phyloP scores from a whole-genome alignment of 2,113 vertebrate species.

The Podarcis raffonei region DNA sequence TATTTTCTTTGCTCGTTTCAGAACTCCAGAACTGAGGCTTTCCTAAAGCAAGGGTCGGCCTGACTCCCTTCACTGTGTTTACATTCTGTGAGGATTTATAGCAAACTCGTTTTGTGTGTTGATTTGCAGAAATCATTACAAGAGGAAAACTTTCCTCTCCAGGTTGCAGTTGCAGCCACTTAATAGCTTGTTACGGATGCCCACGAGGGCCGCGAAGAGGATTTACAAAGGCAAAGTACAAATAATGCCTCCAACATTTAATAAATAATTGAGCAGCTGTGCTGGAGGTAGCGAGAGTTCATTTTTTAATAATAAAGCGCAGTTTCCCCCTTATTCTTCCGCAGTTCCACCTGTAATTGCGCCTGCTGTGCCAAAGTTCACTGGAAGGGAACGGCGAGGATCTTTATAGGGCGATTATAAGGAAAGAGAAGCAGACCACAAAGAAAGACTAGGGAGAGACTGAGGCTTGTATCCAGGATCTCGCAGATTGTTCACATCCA shows the following conservation, averaged over 20 bases:
- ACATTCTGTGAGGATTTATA: conserved; percentile 58
- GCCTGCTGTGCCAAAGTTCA: not conserved
- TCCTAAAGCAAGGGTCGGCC: conserved; percentile 47
- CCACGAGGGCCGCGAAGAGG: conserved; percentile 18
- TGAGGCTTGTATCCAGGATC: not conserved
- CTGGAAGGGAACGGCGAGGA: not conserved
- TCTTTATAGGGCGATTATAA: not conserved
- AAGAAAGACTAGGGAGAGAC: not conserved
- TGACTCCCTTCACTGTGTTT: conserved; percentile 63
- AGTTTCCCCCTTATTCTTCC: not conserved
- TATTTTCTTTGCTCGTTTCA: conserved; percentile 33
- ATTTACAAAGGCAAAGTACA: conserved; percentile 40
- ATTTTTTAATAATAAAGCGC: conserved; percentile 6
- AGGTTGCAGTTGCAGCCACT: conserved; percentile 17
- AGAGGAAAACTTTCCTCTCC: conserved; percentile 19
- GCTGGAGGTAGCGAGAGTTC: not conserved
- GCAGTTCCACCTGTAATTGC: not conserved
- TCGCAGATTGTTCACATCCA: not conserved
- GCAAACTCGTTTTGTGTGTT: conserved; percentile 56
- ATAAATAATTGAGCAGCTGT: conserved; percentile 12
- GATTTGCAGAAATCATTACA: conserved; percentile 50
- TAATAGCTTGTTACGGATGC: not conserved
- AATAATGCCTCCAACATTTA: conserved; percentile 18
- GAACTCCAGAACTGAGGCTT: conserved; percentile 45
- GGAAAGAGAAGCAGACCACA: not conserved